Base-by-base conservation (phyloP, 2,797 vertebrate genomes). In the Dipus sagitta region DNA sequence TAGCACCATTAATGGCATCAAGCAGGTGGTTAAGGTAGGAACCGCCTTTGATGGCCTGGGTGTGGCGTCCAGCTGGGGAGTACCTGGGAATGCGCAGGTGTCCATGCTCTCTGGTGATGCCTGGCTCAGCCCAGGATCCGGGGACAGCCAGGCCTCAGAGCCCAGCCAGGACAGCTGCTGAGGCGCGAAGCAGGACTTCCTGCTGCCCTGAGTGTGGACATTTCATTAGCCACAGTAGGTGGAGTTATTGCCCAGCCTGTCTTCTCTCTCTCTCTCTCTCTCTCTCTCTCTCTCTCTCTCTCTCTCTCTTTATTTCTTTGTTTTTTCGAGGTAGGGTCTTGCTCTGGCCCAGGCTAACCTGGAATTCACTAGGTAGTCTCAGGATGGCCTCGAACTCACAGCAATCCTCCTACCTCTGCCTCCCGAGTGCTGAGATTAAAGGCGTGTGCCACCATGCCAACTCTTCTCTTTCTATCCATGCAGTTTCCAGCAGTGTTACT, bases 21-120 rank as follows among this genome's bases (percentile, higher is more conserved):
- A 99, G 94, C 98, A 99, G 92, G 98, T 99, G 94, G 97, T 99
- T 88, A 97, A 98, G 99, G 99, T 99, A 97, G 72, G 84, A 88
- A 11, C 68, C 2, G 0, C 62, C 89, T 76, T 75, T 67, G 64
- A 87, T 54, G 64, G 62, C 70, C 11, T 70, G 10, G 21, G 42
- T 26, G 47, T 58, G 54, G 21, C 34, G 8, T 68, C 47, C 65
- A 8, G 34, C 85, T 32, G 21, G 26, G 54, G 64, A 93, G 38
- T 13, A 65, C 9, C 54, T 42, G 2, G 75, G 42, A 42, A 47
- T 47, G 32, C 13, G 21, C 72, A 20, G 60, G 6, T 54, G 62
- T 47, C 64, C 14, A 3, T 60, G 20, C n/a, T 52, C 17, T 65
- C 77, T 32, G 21, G 21, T 30, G 47, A 60, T 76, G 7, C 6